Evolutionary conservation across 2,797 vertebrate species (phyloP), one percentile per base, ranked within the genome.

Genomic region (Myiotriccus ornatus): DNA sequence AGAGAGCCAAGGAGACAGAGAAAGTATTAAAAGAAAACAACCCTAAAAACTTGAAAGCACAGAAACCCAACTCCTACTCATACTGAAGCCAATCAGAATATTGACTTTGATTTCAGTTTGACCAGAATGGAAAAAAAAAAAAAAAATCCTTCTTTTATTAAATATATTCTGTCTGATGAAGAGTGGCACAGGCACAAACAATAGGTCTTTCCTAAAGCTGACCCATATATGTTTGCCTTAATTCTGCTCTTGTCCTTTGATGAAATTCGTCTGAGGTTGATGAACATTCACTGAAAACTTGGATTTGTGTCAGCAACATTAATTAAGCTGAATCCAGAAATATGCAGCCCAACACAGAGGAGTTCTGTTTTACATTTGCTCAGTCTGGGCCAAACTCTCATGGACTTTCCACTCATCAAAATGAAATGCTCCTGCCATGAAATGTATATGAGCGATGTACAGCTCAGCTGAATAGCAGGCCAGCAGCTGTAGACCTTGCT

Each of bases 401-500:
- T 62, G 70, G 86, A 95, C 88, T 95, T 96, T 87, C 82, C 86
- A 84, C 86, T 90, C 94, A 87, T 74, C 86, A 90, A 87, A 93
- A 93, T 84, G 64, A 95, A 96, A 90, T 69, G 73, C 78, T 91
- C 14, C 81, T 90, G 86, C 77, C 91, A 83, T 96, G 95, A 95
- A 96, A 97, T 96, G 90, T 94, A 94, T 95, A 80, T 91, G 88
- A 94, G 83, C 2, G 16, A 87, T 24, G 46, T 68, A 77, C 63
- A 80, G 85, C 91, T 87, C 81, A 68, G 78, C 75, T 85, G 83
- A 94, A 91, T 89, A 96, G 84, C 74, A 93, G 64, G 60, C 94
- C 70, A 91, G 93, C 95, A 97, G 94, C 96, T 97, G 96, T 96
- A 90, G 95, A 91, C 62, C 89, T 93, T 67, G 77, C 70, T 90